These are phyloP conservation scores for Cerastis leucographa DNA, from an alignment of 2,888 invertebrate genomes.

Conservation along the genomic window DNA sequence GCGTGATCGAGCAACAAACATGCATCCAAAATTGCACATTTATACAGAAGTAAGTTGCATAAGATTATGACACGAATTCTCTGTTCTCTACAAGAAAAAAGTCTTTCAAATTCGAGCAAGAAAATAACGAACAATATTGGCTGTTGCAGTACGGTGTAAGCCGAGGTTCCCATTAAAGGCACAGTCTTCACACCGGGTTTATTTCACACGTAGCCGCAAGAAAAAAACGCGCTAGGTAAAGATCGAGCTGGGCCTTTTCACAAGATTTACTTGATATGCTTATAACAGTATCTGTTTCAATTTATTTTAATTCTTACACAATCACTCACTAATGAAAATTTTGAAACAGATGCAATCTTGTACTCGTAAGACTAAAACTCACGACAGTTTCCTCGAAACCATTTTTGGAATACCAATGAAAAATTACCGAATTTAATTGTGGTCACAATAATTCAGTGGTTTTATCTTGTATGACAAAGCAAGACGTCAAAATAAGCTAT, in stretches of 20 bases:
- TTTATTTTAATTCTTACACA: too few species aligned
- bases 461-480: not conserved
- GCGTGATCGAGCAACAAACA: too few species aligned
- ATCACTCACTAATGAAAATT: not conserved
- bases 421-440: not conserved
- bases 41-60: too few species aligned
- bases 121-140: not conserved
- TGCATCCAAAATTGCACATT: too few species aligned
- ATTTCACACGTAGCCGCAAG: conserved; percentile 67
- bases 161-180: conserved; percentile 68
- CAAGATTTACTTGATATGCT: conserved; percentile 16
- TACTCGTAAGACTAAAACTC: too few species aligned
- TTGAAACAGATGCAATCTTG: not conserved
- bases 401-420: not conserved
- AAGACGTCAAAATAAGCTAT: not conserved
- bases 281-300: too few species aligned
- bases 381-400: not conserved
- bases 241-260: conserved; percentile 60
- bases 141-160: conserved; percentile 65
- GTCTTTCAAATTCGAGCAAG: not conserved
- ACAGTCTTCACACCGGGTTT: conserved; percentile 65
- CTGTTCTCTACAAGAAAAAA: not conserved
- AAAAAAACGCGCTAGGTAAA: conserved; percentile 65
- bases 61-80: not conserved
- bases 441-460: not conserved